Evolutionary conservation across 2,888 invertebrate species (phyloP).

Genomic region (Silvanus unidentatus): DNA sequence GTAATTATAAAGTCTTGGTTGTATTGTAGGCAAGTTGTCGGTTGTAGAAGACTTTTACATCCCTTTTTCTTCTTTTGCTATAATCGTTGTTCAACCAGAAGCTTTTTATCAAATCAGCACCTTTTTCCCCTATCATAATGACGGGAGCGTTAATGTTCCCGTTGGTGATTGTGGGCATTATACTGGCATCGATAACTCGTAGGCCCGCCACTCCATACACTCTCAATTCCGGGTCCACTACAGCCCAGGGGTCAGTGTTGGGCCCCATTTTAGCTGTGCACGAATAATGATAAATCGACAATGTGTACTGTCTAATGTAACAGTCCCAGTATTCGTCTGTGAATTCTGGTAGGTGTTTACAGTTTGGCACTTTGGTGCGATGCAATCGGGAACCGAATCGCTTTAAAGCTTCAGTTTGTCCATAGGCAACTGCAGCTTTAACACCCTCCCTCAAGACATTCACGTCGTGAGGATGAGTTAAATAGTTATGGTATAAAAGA

Average conservation of each 20-base stretch:
- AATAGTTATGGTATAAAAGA: slow-evolving; percentile 83
- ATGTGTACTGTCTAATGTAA: slow-evolving; percentile 73
- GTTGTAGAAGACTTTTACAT: slow-evolving; percentile 5
- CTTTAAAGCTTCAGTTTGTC: slow-evolving; percentile 71
- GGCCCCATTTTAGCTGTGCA: slow-evolving; percentile 85
- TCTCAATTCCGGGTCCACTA: slow-evolving; percentile 70
- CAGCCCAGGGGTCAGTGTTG: slow-evolving; percentile 66
- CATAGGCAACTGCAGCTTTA: slow-evolving; percentile 76
- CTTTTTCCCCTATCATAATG: slow-evolving; percentile 85
- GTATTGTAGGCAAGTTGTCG: too few species aligned
- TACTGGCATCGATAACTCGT: slow-evolving; percentile 79
- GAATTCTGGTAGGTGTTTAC: slow-evolving; percentile 67
- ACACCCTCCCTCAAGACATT: slow-evolving; percentile 78
- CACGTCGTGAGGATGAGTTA: slow-evolving; percentile 81
- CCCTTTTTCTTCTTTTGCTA: slow-evolving; percentile 17
- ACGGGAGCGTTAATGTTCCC: slow-evolving; percentile 85
- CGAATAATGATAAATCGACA: slow-evolving; percentile 83
- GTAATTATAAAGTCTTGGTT: too few species aligned
- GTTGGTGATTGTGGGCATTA: slow-evolving; percentile 82
- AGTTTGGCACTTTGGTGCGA: slow-evolving; percentile 70
- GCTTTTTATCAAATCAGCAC: slow-evolving; percentile 72
- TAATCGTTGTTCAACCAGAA: slow-evolving; percentile 25
- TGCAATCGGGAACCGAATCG: slow-evolving; percentile 74
- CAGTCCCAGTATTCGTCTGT: slow-evolving; percentile 89
- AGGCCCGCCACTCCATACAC: slow-evolving; percentile 66